phyloP scores from a whole-genome alignment of 2,113 vertebrate genomes.

The Fukomys damarensis region DNA sequence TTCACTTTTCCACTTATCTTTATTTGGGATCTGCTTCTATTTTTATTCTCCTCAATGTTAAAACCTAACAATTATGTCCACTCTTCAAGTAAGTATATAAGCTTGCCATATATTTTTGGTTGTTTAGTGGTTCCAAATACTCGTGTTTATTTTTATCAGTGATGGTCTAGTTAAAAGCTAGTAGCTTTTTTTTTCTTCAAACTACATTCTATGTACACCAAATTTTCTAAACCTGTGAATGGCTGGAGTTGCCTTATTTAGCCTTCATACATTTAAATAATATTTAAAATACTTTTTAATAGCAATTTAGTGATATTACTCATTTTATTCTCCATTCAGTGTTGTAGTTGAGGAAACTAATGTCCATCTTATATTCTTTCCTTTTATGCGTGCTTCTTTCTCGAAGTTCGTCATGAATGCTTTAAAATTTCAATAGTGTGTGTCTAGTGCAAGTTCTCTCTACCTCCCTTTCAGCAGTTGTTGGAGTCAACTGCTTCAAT shows the following conservation, averaged over 20 bases:
- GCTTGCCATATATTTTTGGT: not conserved
- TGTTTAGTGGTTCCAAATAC: not conserved
- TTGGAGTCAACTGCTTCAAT: not conserved
- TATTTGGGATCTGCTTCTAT: not conserved
- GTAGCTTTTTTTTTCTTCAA: not conserved
- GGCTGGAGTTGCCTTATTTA: not conserved
- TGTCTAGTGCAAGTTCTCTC: not conserved
- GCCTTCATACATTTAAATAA: not conserved
- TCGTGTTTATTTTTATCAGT: not conserved
- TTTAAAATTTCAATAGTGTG: not conserved
- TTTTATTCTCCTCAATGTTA: not conserved
- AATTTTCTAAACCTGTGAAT: not conserved
- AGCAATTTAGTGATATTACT: not conserved
- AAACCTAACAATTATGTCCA: not conserved
- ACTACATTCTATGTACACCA: not conserved
- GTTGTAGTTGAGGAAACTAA: not conserved
- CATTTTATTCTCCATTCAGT: not conserved
- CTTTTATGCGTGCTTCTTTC: not conserved
- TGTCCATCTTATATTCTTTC: not conserved
- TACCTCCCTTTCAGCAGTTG: not conserved
- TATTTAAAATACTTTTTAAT: not conserved
- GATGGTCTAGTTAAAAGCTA: not conserved
- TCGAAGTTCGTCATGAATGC: not conserved
- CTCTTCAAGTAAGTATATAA: not conserved
- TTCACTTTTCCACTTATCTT: not conserved